These are phyloP conservation scores for Acromyrmex heyeri DNA, from an alignment of 1,140 invertebrate genomes.

Conservation along the genomic window DNA sequence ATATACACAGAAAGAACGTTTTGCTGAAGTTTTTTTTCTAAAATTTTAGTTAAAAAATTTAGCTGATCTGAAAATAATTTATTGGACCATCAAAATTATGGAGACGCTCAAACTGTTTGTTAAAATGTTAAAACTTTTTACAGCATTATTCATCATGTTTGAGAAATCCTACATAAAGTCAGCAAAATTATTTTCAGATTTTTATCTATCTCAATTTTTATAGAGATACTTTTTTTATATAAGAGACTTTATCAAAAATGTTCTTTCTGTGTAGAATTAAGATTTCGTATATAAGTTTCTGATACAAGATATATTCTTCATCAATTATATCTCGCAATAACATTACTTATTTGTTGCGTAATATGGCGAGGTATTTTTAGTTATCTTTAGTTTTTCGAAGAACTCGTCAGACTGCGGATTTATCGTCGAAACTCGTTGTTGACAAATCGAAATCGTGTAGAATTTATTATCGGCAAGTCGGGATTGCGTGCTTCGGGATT, in stretches of 20 bases:
- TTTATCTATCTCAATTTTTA: too few relatives aligned
- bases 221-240: too few relatives aligned
- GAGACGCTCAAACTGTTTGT: too few relatives aligned
- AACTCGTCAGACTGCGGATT: background rate
- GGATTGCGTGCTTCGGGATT: background rate
- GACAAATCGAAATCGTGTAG: constrained; percentile 7
- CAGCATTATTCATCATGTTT: too few relatives aligned
- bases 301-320: background rate
- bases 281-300: background rate
- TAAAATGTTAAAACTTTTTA: too few relatives aligned
- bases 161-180: too few relatives aligned
- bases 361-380: background rate
- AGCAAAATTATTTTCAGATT: too few relatives aligned
- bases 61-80: too few relatives aligned
- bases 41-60: too few relatives aligned
- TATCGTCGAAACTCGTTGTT: background rate
- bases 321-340: background rate
- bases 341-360: background rate
- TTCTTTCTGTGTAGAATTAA: background rate
- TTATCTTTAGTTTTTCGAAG: background rate
- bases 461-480: constrained; percentile 48
- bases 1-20: background rate
- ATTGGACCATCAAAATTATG: too few relatives aligned
- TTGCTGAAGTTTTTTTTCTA: too few relatives aligned
- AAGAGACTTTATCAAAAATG: too few relatives aligned